Evolutionary conservation across 1,140 invertebrate species (phyloP).

Genomic region (Drosophila mauritiana): DNA sequence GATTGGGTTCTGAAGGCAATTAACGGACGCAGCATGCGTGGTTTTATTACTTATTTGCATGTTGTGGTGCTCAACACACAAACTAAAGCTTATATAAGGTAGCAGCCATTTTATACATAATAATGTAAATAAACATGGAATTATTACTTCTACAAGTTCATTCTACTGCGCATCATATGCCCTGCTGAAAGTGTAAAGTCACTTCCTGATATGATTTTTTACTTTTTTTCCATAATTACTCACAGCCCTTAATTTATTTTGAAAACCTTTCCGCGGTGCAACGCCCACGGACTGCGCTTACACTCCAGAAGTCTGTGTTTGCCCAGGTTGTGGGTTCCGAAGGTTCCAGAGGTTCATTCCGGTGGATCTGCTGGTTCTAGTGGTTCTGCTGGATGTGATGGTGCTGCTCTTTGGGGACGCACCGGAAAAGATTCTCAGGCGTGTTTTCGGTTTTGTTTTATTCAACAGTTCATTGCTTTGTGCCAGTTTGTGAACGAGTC

Average conservation of each 20-base stretch:
- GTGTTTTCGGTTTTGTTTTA: constrained; percentile 60
- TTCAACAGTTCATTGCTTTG: constrained; percentile 82
- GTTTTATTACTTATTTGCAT: background rate
- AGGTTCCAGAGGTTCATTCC: background rate
- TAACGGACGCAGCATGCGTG: constrained; percentile 20
- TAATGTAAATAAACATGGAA: too few relatives aligned
- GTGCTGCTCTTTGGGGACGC: constrained; percentile 24
- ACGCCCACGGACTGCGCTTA: constrained; percentile 56
- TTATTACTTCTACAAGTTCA: background rate
- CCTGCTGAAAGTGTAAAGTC: constrained; percentile 5
- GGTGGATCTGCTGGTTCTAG: constrained; percentile 5
- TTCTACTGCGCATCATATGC: background rate
- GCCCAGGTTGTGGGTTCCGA: constrained; percentile 52
- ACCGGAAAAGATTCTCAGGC: constrained; percentile 80
- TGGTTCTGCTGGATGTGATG: constrained; percentile 5
- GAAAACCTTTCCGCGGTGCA: constrained; percentile 42
- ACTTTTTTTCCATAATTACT: constrained; percentile 24
- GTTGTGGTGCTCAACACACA: background rate
- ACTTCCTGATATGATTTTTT: constrained; percentile 14
- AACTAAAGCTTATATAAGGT: background rate
- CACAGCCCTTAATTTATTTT: constrained; percentile 40
- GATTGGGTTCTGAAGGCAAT: constrained; percentile 9
- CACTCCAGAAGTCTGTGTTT: constrained; percentile 56
- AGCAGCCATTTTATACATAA: too few relatives aligned
- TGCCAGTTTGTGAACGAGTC: constrained; percentile 75